A percentile compares a stretch with the other conserved stretches of the same genome.
phyloP scores from a whole-genome alignment of 2,113 vertebrate genomes.

The Rana temporaria region DNA sequence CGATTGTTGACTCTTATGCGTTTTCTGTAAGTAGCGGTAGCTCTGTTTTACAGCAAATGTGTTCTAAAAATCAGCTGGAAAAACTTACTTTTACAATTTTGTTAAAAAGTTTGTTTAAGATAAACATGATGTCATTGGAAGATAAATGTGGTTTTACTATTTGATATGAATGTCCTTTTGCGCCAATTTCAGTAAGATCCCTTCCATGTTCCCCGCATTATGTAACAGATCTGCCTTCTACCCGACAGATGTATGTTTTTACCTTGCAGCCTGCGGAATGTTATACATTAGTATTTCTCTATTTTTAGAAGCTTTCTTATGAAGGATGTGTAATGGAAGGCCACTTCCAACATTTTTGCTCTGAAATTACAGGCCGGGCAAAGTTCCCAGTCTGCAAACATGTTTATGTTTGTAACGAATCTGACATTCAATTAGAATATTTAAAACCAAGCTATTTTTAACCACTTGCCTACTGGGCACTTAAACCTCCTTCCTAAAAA shows the following conservation, averaged over 20 bases:
- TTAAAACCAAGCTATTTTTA: no score
- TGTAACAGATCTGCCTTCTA: no score
- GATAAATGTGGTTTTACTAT: neutral
- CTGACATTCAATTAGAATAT: neutral
- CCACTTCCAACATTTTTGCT: neutral
- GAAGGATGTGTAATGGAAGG: neutral
- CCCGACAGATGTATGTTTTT: neutral
- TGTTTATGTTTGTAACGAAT: neutral
- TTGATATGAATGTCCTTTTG: no score
- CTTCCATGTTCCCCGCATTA: neutral
- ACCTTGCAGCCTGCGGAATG: neutral
- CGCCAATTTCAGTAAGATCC: neutral
- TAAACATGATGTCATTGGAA: no score
- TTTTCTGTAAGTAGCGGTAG: no score
- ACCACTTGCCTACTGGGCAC: no score
- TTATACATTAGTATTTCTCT: neutral
- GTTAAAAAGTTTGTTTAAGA: no score
- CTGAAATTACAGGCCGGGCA: neutral
- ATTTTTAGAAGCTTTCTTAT: constrained; percentile 5
- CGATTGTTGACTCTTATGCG: no score
- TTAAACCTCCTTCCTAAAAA: no score
- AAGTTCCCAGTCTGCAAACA: neutral
- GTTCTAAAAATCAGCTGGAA: no score
- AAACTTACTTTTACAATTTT: no score
- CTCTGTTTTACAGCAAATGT: no score